These are phyloP conservation scores for Spodoptera litura DNA, from an alignment of 1,140 invertebrate species.

Conservation along the genomic window DNA sequence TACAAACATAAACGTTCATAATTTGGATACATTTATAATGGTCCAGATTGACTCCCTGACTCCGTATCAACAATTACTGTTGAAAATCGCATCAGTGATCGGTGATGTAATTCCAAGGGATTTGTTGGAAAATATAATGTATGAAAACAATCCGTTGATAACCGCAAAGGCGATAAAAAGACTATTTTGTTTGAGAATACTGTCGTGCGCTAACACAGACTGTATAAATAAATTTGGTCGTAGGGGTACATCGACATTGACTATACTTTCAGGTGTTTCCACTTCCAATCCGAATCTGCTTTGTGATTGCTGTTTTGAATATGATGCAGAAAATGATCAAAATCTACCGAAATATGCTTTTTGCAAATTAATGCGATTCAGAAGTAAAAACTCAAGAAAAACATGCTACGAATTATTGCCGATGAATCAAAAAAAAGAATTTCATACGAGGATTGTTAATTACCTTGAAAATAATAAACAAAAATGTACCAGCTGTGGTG, in stretches of 20 bases:
- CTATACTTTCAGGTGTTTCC: constrained; percentile 16
- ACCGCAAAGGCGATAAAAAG: constrained; percentile 81
- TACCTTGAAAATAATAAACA: constrained; percentile 82
- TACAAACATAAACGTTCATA: constrained; percentile 76
- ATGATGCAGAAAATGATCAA: constrained; percentile 62
- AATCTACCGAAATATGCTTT: constrained; percentile 84
- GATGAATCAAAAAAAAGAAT: constrained; percentile 84
- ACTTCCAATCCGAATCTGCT: constrained; percentile 56
- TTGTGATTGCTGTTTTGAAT: constrained; percentile 79
- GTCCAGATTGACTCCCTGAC: constrained; percentile 85
- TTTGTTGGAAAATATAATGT: constrained; percentile 83
- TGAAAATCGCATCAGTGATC: constrained; percentile 86
- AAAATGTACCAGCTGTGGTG: constrained; percentile 81
- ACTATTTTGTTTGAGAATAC: constrained; percentile 74
- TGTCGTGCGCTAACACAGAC: constrained; percentile 71
- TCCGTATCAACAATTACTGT: constrained; percentile 83
- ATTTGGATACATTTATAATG: constrained; percentile 83
- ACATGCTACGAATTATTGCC: constrained; percentile 84
- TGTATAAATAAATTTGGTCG: constrained; percentile 57
- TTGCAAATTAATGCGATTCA: constrained; percentile 85
- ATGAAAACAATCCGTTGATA: constrained; percentile 76
- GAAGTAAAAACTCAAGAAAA: constrained; percentile 78
- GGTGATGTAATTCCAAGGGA: constrained; percentile 82
- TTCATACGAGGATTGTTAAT: constrained; percentile 82
- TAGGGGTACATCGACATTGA: constrained; percentile 55